These are phyloP conservation scores for Patella caerulea DNA, from an alignment of 2,888 invertebrate genomes.

Conservation along the genomic window DNA sequence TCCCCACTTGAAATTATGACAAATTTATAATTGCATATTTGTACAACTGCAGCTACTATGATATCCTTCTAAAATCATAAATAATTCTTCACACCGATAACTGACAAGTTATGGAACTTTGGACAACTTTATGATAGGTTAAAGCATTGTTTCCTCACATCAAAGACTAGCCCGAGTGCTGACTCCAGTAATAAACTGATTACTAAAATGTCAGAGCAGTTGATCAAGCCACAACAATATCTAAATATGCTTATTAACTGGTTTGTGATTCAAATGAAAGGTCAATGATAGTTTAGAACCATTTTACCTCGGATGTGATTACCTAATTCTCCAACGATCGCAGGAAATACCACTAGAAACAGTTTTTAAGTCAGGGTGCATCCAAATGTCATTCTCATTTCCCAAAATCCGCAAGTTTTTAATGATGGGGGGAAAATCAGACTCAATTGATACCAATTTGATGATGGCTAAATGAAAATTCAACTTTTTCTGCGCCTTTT, in stretches of 20 bases:
- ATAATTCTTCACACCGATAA: conserved; percentile 4
- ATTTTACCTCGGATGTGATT: conserved; percentile 30
- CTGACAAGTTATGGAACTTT: conserved; percentile 11
- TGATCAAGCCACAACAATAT: conserved; percentile 28
- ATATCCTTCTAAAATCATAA: conserved; percentile 6
- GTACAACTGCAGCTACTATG: no score
- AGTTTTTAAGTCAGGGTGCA: conserved; percentile 2
- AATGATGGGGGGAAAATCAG: background rate
- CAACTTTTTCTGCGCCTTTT: background rate
- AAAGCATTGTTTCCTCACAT: conserved; percentile 8
- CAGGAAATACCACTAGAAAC: conserved; percentile 26
- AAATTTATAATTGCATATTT: no score
- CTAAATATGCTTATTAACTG: conserved; percentile 35
- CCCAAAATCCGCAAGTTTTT: conserved; percentile 7
- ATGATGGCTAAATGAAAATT: conserved; percentile 7
- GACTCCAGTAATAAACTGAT: conserved; percentile 26
- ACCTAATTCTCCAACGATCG: conserved; percentile 31
- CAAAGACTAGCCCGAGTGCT: background rate
- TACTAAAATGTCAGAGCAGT: conserved; percentile 40
- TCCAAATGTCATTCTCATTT: conserved; percentile 12
- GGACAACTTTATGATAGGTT: conserved; percentile 12
- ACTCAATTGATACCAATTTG: conserved; percentile 10
- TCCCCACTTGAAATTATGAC: no score
- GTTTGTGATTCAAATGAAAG: conserved; percentile 40
- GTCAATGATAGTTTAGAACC: conserved; percentile 34